These are phyloP conservation scores for Delia radicum DNA, from an alignment of 1,140 invertebrate genomes.

Conservation along the genomic window DNA sequence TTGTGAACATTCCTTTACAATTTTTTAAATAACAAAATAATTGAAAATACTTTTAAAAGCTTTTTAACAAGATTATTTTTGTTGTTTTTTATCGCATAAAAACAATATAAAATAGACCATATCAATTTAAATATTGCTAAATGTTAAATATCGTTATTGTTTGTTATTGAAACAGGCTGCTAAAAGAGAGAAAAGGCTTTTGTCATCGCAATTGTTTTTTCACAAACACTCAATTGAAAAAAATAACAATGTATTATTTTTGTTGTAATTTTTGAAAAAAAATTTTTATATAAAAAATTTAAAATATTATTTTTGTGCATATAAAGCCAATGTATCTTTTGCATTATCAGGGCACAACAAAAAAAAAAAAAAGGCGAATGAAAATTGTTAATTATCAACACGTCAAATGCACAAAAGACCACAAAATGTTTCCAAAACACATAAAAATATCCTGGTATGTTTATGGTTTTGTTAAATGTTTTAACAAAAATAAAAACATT, in stretches of 20 bases:
- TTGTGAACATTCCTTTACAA: no score
- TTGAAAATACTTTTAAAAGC: neutral
- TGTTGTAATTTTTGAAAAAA: neutral
- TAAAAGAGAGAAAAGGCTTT: neutral
- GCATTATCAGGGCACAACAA: neutral
- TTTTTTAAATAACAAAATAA: neutral
- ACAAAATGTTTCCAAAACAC: neutral
- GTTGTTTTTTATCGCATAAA: neutral
- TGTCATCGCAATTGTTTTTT: neutral
- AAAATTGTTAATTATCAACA: slow-evolving; percentile 2
- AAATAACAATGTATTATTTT: neutral
- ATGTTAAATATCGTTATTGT: neutral
- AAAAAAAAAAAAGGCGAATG: neutral
- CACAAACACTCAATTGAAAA: neutral
- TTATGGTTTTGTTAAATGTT: neutral
- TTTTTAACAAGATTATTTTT: neutral
- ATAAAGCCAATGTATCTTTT: no score
- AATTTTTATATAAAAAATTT: no score
- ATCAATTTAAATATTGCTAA: neutral
- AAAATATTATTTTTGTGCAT: no score
- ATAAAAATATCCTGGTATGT: neutral
- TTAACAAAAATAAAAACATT: neutral
- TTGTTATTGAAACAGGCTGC: neutral
- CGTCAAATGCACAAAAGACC: slow-evolving; percentile 1
- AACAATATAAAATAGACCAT: neutral